Conservation (phyloP, 2,113 vertebrate genomes). For the Rhegmatorhina hoffmannsi region DNA sequence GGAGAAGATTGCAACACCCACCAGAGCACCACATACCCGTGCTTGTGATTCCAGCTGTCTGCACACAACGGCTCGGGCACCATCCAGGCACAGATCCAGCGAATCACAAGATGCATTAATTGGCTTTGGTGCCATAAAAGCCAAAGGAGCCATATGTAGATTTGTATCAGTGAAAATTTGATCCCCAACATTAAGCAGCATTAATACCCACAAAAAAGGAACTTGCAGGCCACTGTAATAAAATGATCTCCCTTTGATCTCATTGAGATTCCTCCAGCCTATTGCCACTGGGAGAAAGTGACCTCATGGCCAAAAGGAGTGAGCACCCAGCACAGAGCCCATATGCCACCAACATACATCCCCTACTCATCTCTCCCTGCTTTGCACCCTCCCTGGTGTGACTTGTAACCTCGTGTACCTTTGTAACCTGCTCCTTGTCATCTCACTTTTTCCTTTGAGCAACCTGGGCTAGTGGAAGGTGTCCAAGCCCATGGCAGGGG, state of each 20-base stretch:
- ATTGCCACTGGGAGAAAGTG: neutral
- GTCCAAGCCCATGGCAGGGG: neutral
- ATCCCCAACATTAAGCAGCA: neutral
- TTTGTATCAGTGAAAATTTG: neutral
- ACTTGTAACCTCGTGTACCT: neutral
- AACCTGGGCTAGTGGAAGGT: neutral
- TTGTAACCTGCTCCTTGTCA: neutral
- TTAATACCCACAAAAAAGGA: neutral
- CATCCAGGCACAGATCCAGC: neutral
- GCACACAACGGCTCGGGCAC: neutral
- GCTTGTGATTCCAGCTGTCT: neutral
- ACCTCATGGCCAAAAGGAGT: neutral
- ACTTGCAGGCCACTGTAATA: neutral
- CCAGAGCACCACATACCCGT: accelerated
- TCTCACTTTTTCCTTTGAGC: neutral
- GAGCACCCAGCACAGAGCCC: neutral
- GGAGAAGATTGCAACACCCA: neutral
- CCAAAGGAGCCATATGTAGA: neutral
- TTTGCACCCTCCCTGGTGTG: neutral
- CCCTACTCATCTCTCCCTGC: neutral
- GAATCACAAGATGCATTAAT: neutral
- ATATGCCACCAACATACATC: neutral
- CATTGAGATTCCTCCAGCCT: neutral
- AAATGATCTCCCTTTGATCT: neutral
- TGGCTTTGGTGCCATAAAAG: neutral